phyloP scores from a whole-genome alignment of 2,888 invertebrate genomes.

The Cyrtodaria siliqua region DNA sequence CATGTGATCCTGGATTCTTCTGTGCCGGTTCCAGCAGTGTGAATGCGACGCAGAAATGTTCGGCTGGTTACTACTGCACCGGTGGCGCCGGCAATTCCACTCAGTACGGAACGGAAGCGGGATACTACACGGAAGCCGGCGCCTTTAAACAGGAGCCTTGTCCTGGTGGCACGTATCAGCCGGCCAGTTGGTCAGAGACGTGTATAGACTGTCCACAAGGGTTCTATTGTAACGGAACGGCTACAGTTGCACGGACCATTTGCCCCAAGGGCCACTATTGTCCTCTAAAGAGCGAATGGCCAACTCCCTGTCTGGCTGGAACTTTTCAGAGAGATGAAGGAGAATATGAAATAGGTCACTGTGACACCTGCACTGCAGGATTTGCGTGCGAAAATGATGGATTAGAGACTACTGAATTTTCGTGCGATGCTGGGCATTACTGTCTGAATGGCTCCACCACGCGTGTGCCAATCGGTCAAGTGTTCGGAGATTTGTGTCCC shows the following conservation, averaged over 20 bases:
- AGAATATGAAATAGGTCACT: constrained; percentile 75
- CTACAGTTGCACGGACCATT: constrained; percentile 73
- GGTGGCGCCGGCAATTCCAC: constrained; percentile 82
- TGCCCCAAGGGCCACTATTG: constrained; percentile 83
- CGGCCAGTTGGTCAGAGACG: constrained; percentile 68
- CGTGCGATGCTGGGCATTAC: constrained; percentile 81
- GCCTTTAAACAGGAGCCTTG: constrained; percentile 84
- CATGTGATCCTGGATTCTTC: constrained; percentile 84
- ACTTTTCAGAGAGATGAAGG: constrained; percentile 76
- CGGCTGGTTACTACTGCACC: constrained; percentile 83
- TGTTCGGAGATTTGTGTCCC: constrained; percentile 81
- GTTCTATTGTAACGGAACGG: constrained; percentile 82
- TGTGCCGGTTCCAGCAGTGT: constrained; percentile 83
- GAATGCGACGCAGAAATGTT: constrained; percentile 78
- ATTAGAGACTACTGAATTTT: constrained; percentile 69
- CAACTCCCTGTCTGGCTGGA: constrained; percentile 82
- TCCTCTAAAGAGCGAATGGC: constrained; percentile 78
- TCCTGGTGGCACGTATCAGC: constrained; percentile 80
- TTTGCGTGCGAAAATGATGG: constrained; percentile 82
- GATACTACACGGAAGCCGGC: constrained; percentile 81
- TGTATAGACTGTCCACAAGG: constrained; percentile 83
- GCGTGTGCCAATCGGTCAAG: constrained; percentile 66
- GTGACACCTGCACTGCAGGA: constrained; percentile 78
- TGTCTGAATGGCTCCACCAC: constrained; percentile 76
- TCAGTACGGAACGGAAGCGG: constrained; percentile 78